A percentile compares a stretch with the other conserved stretches of the same genome.
These are phyloP conservation scores for Platycheirus albimanus DNA, from an alignment of 2,888 invertebrate genomes.

Conservation along the genomic window DNA sequence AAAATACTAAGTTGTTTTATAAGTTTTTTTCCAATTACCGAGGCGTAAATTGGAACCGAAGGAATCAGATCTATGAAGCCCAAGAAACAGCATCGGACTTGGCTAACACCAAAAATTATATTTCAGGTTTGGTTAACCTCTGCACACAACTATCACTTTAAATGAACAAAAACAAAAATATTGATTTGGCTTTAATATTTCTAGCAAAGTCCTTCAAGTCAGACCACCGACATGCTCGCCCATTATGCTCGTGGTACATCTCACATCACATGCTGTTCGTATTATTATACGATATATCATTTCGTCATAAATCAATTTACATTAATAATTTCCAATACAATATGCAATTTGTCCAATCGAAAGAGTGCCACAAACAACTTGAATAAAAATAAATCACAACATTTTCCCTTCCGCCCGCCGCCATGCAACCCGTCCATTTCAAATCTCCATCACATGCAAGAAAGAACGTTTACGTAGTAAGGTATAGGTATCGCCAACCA, in stretches of 20 bases:
- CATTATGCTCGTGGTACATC: not conserved
- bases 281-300: slow-evolving; percentile 36
- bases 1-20: too few relatives aligned
- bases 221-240: not conserved
- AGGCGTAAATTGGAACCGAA: too few relatives aligned
- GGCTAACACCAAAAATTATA: too few relatives aligned
- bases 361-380: slow-evolving; percentile 68
- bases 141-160: not conserved
- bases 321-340: slow-evolving; percentile 67
- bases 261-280: not conserved
- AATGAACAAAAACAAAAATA: not conserved
- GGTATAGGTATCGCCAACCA: not conserved
- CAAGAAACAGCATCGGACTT: too few relatives aligned
- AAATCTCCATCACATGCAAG: too few relatives aligned
- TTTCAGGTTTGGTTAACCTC: too few relatives aligned
- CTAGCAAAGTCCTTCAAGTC: not conserved
- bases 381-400: slow-evolving; percentile 58
- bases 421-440: too few relatives aligned
- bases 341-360: slow-evolving; percentile 72
- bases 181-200: not conserved
- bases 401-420: slow-evolving; percentile 3
- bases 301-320: slow-evolving; percentile 70
- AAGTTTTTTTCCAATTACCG: too few relatives aligned
- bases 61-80: too few relatives aligned
- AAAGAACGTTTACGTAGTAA: too few relatives aligned